Conservation (phyloP, 1,140 invertebrate species). For the honey bee (Apis mellifera) region DNA sequence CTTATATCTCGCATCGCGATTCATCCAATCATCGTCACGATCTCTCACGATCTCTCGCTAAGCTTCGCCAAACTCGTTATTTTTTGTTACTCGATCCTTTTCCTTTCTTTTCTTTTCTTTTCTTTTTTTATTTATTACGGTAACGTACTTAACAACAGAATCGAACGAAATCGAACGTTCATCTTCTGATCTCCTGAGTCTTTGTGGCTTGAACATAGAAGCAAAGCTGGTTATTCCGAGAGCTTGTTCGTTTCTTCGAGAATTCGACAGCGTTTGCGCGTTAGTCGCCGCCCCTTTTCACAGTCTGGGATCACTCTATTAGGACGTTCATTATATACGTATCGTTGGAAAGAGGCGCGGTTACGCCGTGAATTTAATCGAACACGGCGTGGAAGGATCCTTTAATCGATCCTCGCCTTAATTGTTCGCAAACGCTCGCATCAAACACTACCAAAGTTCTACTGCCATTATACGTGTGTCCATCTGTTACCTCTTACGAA, state of each 20-base stretch:
- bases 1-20: too few relatives aligned
- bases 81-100: not conserved
- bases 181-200: constrained; percentile 35
- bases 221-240: constrained; percentile 64
- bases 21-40: too few relatives aligned
- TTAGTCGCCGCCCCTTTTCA: constrained; percentile 31
- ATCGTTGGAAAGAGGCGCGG: not conserved
- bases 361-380: not conserved
- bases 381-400: not conserved
- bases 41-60: too few relatives aligned
- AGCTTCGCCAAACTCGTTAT: too few relatives aligned
- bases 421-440: constrained; percentile 25
- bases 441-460: constrained; percentile 35
- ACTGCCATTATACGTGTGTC: constrained; percentile 24
- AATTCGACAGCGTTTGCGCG: constrained; percentile 38
- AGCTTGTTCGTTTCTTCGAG: constrained; percentile 49
- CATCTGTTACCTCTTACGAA: constrained; percentile 27
- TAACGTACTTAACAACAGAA: not conserved
- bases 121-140: not conserved
- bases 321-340: too few relatives aligned
- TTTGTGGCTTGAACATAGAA: constrained; percentile 61
- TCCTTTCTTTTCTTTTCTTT: not conserved
- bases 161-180: not conserved
- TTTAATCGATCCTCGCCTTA: not conserved
- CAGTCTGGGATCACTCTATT: not conserved